A percentile compares a stretch with the other conserved stretches of the same genome.
Evolutionary conservation across 2,797 vertebrate species (phyloP).

Genomic region (Limnodromus scolopaceus): DNA sequence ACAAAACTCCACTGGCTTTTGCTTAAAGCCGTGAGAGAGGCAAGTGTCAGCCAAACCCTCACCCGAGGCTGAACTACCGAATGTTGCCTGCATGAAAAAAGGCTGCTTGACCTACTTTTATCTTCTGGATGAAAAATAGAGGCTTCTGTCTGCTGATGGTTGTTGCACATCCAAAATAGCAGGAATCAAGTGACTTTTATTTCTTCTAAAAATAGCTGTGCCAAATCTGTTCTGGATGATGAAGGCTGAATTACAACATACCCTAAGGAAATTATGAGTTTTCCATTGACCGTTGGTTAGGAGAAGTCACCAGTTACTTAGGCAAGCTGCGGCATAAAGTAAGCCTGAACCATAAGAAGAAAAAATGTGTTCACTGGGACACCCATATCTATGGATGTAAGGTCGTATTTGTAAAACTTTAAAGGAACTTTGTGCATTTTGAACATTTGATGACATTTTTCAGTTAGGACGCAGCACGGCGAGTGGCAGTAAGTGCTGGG

Average conservation of each 20-base stretch:
- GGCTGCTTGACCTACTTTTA: slow-evolving; percentile 38
- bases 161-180: slow-evolving; percentile 1
- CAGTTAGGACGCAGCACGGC: neutral
- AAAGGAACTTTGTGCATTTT: neutral
- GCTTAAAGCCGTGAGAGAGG: slow-evolving; percentile 10
- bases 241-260: neutral
- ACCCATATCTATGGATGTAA: neutral
- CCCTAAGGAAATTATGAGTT: neutral
- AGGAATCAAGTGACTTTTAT: neutral
- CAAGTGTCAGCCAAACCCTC: slow-evolving; percentile 26
- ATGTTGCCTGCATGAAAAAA: neutral
- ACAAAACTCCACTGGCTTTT: neutral
- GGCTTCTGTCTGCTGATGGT: neutral
- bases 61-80: neutral
- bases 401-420: neutral
- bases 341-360: neutral
- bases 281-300: neutral
- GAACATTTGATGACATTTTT: neutral
- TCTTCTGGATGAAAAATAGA: slow-evolving; percentile 18
- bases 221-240: neutral
- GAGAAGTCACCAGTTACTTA: neutral
- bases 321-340: neutral
- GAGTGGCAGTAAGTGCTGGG: neutral
- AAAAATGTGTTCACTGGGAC: neutral
- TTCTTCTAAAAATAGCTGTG: neutral